phyloP scores from a whole-genome alignment of 2,888 invertebrate species.

The Atethmia centrago region DNA sequence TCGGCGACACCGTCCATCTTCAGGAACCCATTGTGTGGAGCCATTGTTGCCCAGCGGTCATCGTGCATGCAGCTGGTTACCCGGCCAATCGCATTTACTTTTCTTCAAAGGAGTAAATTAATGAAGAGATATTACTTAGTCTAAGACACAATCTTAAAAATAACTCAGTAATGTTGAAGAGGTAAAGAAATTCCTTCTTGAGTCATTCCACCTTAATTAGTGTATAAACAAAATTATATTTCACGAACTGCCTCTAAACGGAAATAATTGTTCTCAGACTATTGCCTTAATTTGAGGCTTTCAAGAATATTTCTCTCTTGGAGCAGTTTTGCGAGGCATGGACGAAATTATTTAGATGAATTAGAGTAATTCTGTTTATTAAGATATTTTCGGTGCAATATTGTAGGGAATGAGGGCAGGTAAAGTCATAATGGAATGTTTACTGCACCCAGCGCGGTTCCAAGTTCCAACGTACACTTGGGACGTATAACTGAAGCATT shows the following conservation, averaged over 20 bases:
- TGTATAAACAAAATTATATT: constrained; percentile 60
- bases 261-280: constrained; percentile 39
- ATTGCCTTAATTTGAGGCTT: constrained; percentile 51
- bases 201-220: constrained; percentile 34
- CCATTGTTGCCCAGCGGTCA: not conserved
- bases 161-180: constrained; percentile 14
- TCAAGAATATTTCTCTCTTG: constrained; percentile 38
- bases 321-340: constrained; percentile 34
- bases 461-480: not conserved
- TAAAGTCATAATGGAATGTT: constrained; percentile 3
- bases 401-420: not conserved
- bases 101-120: not conserved
- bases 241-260: constrained; percentile 34
- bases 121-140: not conserved
- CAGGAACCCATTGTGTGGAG: not conserved
- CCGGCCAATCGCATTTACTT: not conserved
- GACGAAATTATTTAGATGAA: constrained; percentile 43
- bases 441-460: not conserved
- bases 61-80: not conserved
- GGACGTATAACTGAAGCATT: not conserved
- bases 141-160: not conserved
- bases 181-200: constrained; percentile 11
- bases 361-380: constrained; percentile 40
- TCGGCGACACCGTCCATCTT: not conserved
- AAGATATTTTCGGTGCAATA: constrained; percentile 34